These are phyloP conservation scores for Trichopria drosophilae DNA, from an alignment of 2,888 invertebrate genomes.

Conservation along the genomic window DNA sequence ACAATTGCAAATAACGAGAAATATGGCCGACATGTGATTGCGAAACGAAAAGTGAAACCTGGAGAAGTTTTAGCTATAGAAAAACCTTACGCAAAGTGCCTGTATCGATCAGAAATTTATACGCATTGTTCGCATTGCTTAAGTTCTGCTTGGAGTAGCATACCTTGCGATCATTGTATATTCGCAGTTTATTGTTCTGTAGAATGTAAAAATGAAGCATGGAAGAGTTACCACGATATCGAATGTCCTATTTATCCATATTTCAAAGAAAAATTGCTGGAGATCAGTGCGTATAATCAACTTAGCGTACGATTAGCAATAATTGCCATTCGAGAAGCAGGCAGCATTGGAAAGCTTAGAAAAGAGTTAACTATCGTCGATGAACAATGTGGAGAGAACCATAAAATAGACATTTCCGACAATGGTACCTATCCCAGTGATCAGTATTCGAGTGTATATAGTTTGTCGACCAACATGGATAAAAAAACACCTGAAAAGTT, in stretches of 20 bases:
- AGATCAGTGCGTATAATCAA: constrained; percentile 70
- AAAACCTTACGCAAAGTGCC: constrained; percentile 69
- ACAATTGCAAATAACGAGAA: constrained; percentile 63
- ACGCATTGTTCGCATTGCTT: constrained; percentile 74
- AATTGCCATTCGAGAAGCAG: constrained; percentile 57
- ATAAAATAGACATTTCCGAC: constrained; percentile 46
- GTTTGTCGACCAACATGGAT: constrained; percentile 70
- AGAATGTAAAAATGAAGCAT: constrained; percentile 67
- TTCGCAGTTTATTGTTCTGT: constrained; percentile 70
- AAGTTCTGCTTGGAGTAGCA: constrained; percentile 62
- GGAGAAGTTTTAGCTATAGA: constrained; percentile 80
- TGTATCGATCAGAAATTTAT: constrained; percentile 62
- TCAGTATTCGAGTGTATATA: constrained; percentile 60
- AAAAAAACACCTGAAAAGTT: constrained; percentile 73
- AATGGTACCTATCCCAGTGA: constrained; percentile 50
- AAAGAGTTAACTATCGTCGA: no score
- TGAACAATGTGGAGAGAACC: constrained; percentile 46
- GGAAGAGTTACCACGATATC: constrained; percentile 70
- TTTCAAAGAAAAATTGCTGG: constrained; percentile 64
- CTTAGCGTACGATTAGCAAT: constrained; percentile 70
- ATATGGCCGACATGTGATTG: constrained; percentile 73
- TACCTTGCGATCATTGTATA: constrained; percentile 69
- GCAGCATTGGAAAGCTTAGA: constrained; percentile 54
- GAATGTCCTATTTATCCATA: constrained; percentile 75
- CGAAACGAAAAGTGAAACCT: constrained; percentile 68